phyloP scores from a whole-genome alignment of 2,888 invertebrate genomes.

The Crossocerus cetratus region DNA sequence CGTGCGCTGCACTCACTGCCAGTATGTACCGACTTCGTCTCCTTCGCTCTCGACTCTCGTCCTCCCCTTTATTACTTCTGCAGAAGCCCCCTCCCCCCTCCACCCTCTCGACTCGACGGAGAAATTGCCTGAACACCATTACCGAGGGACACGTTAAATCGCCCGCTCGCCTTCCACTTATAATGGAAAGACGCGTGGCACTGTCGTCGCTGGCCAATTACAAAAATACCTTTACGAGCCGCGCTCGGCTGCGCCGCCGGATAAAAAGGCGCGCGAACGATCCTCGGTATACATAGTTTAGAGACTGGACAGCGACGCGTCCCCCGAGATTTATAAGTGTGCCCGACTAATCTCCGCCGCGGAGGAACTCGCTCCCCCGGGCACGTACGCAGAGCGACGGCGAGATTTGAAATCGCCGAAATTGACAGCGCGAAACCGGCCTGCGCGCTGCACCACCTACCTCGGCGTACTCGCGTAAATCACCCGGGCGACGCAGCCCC shows the following conservation, averaged over 20 bases:
- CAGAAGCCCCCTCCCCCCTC: conserved; percentile 25
- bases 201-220: conserved; percentile 2
- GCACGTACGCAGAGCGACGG: conserved; percentile 42
- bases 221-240: conserved; percentile 5
- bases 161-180: conserved; percentile 27
- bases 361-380: not conserved
- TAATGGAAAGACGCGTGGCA: not conserved
- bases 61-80: conserved; percentile 44
- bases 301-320: not conserved
- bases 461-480: conserved; percentile 65
- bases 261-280: not conserved
- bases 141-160: conserved; percentile 15
- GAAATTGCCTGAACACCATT: conserved; percentile 25
- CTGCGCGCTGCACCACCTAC: conserved; percentile 32
- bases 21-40: too few relatives aligned
- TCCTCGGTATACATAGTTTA: not conserved
- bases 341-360: not conserved
- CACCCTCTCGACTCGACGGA: conserved; percentile 25
- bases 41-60: conserved; percentile 26
- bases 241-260: not conserved
- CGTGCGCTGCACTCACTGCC: conserved; percentile 49
- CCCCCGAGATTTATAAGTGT: not conserved
- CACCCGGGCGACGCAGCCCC: conserved; percentile 45
- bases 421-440: conserved; percentile 49
- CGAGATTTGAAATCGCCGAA: conserved; percentile 48